Evolutionary conservation across 2,113 vertebrate genomes (phyloP).

Genomic region (Empidonax traillii): DNA sequence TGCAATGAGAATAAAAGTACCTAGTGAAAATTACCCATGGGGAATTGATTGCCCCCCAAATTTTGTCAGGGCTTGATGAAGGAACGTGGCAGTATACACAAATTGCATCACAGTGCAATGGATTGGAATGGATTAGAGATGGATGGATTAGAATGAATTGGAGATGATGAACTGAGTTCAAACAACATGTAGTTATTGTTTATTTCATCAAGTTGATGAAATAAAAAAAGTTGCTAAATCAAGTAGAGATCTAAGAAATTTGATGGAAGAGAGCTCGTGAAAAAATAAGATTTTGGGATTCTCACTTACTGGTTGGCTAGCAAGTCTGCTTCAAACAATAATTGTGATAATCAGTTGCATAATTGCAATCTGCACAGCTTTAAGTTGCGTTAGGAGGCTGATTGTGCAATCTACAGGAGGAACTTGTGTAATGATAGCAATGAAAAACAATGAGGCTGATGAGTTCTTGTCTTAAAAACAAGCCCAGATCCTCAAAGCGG

Average conservation of each 20-base stretch:
- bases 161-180: neutral
- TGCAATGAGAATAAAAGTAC: neutral
- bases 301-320: neutral
- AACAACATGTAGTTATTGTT: neutral
- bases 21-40: neutral
- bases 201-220: neutral
- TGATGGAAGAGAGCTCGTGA: neutral
- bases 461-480: neutral
- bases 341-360: neutral
- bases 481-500: neutral
- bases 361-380: neutral
- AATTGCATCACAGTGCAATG: neutral
- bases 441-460: neutral
- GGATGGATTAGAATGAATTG: neutral
- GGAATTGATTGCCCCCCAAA: neutral
- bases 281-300: neutral
- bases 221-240: neutral
- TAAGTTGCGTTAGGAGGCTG: neutral
- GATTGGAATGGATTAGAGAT: neutral
- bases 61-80: neutral
- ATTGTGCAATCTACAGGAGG: neutral
- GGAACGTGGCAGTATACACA: neutral
- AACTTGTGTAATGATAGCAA: neutral
- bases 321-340: neutral
- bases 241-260: neutral